phyloP scores from a whole-genome alignment of 2,888 invertebrate genomes.

The Oxytorus armatus region DNA sequence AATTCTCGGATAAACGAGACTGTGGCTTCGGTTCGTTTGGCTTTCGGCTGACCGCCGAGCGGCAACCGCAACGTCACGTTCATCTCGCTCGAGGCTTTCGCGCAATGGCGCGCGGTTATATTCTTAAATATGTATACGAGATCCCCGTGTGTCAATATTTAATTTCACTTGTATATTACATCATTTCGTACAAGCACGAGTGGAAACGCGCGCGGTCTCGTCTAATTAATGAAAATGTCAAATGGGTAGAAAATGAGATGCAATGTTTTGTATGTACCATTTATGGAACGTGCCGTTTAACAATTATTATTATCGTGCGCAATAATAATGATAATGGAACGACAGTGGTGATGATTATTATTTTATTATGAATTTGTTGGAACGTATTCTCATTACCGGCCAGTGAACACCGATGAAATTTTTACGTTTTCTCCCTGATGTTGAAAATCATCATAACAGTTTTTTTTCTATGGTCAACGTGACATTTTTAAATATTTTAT shows the following conservation, averaged over 20 bases:
- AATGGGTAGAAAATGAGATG: no score
- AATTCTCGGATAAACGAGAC: conserved; percentile 45
- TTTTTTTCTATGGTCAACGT: no score
- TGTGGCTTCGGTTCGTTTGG: conserved; percentile 53
- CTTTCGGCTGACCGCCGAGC: conserved; percentile 58
- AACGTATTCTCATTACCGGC: no score
- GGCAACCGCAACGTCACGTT: conserved; percentile 53
- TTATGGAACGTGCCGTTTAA: background rate
- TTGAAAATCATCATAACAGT: no score
- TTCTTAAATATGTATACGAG: conserved; percentile 26
- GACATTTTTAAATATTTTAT: no score
- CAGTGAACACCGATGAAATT: no score
- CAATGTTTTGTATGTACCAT: no score
- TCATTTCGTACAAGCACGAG: conserved; percentile 45
- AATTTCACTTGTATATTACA: conserved; percentile 24
- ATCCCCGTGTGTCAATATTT: conserved; percentile 22
- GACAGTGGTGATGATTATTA: background rate
- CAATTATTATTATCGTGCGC: background rate
- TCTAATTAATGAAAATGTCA: conserved; percentile 49
- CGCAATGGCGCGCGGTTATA: conserved; percentile 30
- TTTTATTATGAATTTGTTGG: no score
- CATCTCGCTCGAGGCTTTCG: conserved; percentile 43
- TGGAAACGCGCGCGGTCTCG: conserved; percentile 30
- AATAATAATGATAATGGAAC: background rate
- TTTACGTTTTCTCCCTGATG: no score